These are phyloP conservation scores for Actinernus sp. DNA, from an alignment of 92 coral and sea anemone genomes.

Conservation along the genomic window DNA sequence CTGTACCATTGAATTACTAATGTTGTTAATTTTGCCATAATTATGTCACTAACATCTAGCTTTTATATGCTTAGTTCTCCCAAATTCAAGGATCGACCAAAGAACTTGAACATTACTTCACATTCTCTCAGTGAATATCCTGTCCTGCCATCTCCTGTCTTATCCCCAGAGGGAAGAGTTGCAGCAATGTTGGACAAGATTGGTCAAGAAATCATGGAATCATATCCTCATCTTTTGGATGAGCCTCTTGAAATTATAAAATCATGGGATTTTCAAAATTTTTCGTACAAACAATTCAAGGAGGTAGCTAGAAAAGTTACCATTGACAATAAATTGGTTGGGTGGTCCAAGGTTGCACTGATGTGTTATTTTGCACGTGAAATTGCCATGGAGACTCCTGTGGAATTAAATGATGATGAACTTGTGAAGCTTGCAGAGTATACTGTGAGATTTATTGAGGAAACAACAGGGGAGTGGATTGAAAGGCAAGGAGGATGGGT, in stretches of 20 bases:
- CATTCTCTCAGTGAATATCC: background rate
- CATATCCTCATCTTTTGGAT: slow-evolving; percentile 80
- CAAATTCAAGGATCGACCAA: slow-evolving; percentile 27
- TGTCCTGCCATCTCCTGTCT: slow-evolving; percentile 83
- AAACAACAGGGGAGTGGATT: slow-evolving; percentile 94
- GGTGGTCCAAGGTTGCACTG: slow-evolving; percentile 97
- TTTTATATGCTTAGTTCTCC: background rate
- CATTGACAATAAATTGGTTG: slow-evolving; percentile 78
- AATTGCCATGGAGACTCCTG: slow-evolving; percentile 74
- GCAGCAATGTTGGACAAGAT: slow-evolving; percentile 91
- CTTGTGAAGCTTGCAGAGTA: slow-evolving; percentile 85
- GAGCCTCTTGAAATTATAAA: slow-evolving; percentile 76
- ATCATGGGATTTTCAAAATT: slow-evolving; percentile 46
- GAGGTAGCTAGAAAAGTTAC: slow-evolving; percentile 87
- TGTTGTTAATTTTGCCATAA: no score
- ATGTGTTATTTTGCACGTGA: slow-evolving; percentile 96
- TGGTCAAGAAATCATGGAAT: slow-evolving; percentile 84
- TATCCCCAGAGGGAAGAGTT: slow-evolving; percentile 96
- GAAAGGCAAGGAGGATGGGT: slow-evolving; percentile 99
- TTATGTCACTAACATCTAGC: no score
- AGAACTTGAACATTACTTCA: slow-evolving; percentile 50
- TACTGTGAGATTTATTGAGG: slow-evolving; percentile 89
- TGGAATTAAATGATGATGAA: slow-evolving; percentile 81
- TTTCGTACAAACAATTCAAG: slow-evolving; percentile 85
- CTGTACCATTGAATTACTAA: no score